phyloP scores from a whole-genome alignment of 2,888 invertebrate species.

The Folsomia manolachei region DNA sequence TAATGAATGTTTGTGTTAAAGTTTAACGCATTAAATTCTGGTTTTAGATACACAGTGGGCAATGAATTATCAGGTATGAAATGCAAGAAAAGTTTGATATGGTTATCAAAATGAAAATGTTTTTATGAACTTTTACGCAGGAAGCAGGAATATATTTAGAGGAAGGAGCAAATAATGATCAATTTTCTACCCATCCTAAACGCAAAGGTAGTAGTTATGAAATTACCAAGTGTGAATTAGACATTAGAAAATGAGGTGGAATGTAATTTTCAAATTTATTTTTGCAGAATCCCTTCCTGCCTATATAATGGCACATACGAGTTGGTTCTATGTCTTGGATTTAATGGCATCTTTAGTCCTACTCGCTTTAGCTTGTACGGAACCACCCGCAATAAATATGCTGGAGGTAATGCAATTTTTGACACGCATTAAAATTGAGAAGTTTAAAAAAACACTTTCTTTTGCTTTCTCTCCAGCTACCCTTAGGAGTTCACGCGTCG shows the following conservation, averaged over 20 bases:
- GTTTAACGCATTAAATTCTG: too few relatives aligned
- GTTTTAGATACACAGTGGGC: slow-evolving; percentile 68
- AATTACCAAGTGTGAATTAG: too few relatives aligned
- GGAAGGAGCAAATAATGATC: slow-evolving; percentile 87
- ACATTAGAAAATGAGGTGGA: too few relatives aligned
- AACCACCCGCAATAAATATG: slow-evolving; percentile 73
- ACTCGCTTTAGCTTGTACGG: slow-evolving; percentile 72
- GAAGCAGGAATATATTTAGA: slow-evolving; percentile 78
- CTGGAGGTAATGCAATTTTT: slow-evolving; percentile 66
- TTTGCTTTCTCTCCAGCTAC: slow-evolving; percentile 59
- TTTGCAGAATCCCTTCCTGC: slow-evolving; percentile 81
- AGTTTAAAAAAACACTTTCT: too few relatives aligned
- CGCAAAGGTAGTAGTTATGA: too few relatives aligned
- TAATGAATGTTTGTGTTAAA: too few relatives aligned
- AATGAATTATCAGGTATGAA: slow-evolving; percentile 79
- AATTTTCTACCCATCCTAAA: slow-evolving; percentile 82
- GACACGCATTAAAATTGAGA: too few relatives aligned
- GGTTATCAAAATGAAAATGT: too few relatives aligned
- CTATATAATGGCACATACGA: slow-evolving; percentile 80
- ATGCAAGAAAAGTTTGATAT: too few relatives aligned
- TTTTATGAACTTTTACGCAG: slow-evolving; percentile 8
- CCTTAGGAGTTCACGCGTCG: slow-evolving; percentile 76
- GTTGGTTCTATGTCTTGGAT: slow-evolving; percentile 81
- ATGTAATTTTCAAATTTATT: too few relatives aligned
- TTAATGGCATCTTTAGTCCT: slow-evolving; percentile 71